These are phyloP conservation scores for Scaptomyza montana DNA, from an alignment of 1,140 invertebrate species.

Conservation along the genomic window DNA sequence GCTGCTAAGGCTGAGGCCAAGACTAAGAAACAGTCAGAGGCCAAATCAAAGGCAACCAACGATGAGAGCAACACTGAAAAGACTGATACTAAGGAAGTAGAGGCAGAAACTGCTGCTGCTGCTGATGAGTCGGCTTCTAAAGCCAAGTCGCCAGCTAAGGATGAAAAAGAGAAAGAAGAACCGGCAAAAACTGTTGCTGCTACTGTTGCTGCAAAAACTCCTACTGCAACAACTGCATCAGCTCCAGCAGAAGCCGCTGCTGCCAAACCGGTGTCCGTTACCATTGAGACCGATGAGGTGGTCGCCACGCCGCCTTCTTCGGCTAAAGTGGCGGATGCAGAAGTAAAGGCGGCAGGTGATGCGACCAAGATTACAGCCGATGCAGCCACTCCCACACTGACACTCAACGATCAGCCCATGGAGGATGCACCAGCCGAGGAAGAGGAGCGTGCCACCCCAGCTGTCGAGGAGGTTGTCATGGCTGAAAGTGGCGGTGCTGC, in stretches of 20 bases:
- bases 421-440: conserved; percentile 70
- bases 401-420: conserved; percentile 78
- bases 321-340: conserved; percentile 22
- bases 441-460: conserved; percentile 19
- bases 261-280: conserved; percentile 1
- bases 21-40: conserved; percentile 39
- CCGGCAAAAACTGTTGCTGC: conserved; percentile 25
- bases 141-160: conserved; percentile 18
- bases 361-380: background rate
- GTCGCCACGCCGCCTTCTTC: conserved; percentile 16
- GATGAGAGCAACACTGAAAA: conserved; percentile 53
- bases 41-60: conserved; percentile 33
- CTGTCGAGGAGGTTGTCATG: conserved; percentile 77
- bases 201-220: conserved; percentile 7
- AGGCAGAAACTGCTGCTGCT: conserved; percentile 4
- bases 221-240: background rate
- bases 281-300: conserved; percentile 44
- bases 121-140: conserved; percentile 10
- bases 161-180: conserved; percentile 21
- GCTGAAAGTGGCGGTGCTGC: conserved; percentile 47
- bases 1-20: conserved; percentile 22
- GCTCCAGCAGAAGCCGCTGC: conserved; percentile 8
- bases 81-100: conserved; percentile 52
- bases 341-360: conserved; percentile 12
- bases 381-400: conserved; percentile 46